phyloP scores from a whole-genome alignment of 2,797 vertebrate genomes.

The Spea hammondii region DNA sequence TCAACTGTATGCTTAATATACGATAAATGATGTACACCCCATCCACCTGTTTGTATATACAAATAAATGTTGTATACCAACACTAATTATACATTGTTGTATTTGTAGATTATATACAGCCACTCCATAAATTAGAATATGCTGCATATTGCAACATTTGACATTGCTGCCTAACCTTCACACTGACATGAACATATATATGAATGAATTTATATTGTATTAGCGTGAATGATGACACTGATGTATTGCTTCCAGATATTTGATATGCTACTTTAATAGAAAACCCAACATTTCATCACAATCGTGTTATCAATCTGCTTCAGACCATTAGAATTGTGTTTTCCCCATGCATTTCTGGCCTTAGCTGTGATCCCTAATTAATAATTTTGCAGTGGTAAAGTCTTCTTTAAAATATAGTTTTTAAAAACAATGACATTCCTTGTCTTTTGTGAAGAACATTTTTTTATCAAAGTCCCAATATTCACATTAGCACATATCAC shows the following conservation, averaged over 20 bases:
- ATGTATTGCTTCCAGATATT: neutral
- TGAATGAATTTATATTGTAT: neutral
- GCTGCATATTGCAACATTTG: neutral
- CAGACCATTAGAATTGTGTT: neutral
- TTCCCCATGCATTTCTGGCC: neutral
- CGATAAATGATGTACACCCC: neutral
- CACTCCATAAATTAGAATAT: neutral
- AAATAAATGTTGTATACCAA: neutral
- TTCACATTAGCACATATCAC: too few relatives aligned
- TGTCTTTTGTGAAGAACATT: too few relatives aligned
- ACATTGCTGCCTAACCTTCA: neutral
- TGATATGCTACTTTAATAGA: neutral
- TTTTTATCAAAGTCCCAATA: too few relatives aligned
- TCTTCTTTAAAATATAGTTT: too few relatives aligned
- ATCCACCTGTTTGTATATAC: neutral
- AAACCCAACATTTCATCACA: neutral
- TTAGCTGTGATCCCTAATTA: neutral
- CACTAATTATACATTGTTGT: too few relatives aligned
- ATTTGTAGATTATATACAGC: neutral
- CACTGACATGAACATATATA: neutral
- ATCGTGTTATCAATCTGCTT: neutral
- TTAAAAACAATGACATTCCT: too few relatives aligned
- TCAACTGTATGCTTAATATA: too few relatives aligned
- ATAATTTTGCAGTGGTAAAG: too few relatives aligned
- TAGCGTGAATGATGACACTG: neutral